Evolutionary conservation across 2,797 vertebrate species (phyloP).

Genomic region (Alfaro cultratus): DNA sequence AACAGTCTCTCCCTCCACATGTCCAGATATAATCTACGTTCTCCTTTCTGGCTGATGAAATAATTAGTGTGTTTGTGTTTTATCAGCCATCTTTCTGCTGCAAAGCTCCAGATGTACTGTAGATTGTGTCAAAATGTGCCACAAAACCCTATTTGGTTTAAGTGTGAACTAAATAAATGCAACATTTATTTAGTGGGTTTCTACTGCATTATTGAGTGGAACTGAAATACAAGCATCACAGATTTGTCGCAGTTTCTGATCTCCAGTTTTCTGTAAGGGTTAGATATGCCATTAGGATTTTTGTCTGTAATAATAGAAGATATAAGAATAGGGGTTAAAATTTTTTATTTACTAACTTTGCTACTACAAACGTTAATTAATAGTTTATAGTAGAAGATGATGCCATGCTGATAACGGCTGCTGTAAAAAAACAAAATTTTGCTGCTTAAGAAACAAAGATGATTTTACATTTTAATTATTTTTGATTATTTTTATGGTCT

Average conservation of each 20-base stretch:
- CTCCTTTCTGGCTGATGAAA: conserved; percentile 6
- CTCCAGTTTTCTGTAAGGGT: not conserved
- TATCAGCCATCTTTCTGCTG: conserved; percentile 16
- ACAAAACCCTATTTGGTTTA: not conserved
- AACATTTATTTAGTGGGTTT: not conserved
- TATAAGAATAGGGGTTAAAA: not conserved
- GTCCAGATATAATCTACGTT: conserved; percentile 32
- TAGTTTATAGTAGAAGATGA: not conserved
- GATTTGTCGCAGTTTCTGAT: not conserved
- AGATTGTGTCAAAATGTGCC: conserved; percentile 5
- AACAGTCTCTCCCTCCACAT: conserved; percentile 21
- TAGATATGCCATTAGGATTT: not conserved
- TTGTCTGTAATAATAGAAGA: not conserved
- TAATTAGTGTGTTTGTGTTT: not conserved
- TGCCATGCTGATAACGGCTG: not conserved
- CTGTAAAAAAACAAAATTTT: not conserved
- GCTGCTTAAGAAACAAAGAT: not conserved
- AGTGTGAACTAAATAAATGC: not conserved
- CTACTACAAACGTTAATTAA: not conserved
- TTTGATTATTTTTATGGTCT: not conserved
- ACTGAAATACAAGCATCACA: not conserved
- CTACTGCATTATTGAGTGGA: not conserved
- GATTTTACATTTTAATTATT: not conserved
- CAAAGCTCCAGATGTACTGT: conserved; percentile 19
- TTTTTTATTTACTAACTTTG: not conserved